These are phyloP conservation scores for Plutella xylostella DNA, from an alignment of 2,888 invertebrate species.

Conservation along the genomic window DNA sequence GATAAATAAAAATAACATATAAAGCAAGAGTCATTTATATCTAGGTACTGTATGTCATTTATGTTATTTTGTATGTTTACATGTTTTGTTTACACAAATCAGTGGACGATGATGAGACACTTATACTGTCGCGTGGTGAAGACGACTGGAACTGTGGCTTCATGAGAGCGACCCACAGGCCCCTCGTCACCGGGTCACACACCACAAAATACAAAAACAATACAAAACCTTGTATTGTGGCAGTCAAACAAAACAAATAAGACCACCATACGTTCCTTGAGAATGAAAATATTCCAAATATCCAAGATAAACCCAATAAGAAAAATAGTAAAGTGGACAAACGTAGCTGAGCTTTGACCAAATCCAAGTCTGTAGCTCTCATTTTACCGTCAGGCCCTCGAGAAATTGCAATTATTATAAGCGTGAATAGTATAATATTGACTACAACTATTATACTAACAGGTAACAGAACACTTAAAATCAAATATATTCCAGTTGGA, in stretches of 20 bases:
- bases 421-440: conserved; percentile 64
- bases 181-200: conserved; percentile 64
- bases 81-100: too few relatives aligned
- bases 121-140: conserved; percentile 38
- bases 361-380: conserved; percentile 43
- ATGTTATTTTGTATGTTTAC: too few relatives aligned
- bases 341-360: conserved; percentile 61
- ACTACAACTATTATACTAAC: conserved; percentile 58
- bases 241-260: conserved; percentile 73
- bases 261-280: conserved; percentile 63
- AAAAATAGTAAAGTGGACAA: conserved; percentile 71
- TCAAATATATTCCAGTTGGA: conserved; percentile 58
- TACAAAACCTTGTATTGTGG: conserved; percentile 72
- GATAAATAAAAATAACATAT: too few relatives aligned
- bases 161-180: conserved; percentile 59
- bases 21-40: too few relatives aligned
- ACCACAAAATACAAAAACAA: conserved; percentile 72
- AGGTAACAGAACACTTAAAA: conserved; percentile 64
- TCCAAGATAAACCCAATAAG: conserved; percentile 71
- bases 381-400: conserved; percentile 61
- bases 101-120: too few relatives aligned
- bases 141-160: conserved; percentile 41
- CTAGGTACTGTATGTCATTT: too few relatives aligned
- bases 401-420: conserved; percentile 65
- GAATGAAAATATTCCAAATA: conserved; percentile 70